Evolutionary conservation across 2,888 invertebrate genomes (phyloP), one percentile per base, ranked within the genome.

Genomic region (Chydorus sphaericus): DNA sequence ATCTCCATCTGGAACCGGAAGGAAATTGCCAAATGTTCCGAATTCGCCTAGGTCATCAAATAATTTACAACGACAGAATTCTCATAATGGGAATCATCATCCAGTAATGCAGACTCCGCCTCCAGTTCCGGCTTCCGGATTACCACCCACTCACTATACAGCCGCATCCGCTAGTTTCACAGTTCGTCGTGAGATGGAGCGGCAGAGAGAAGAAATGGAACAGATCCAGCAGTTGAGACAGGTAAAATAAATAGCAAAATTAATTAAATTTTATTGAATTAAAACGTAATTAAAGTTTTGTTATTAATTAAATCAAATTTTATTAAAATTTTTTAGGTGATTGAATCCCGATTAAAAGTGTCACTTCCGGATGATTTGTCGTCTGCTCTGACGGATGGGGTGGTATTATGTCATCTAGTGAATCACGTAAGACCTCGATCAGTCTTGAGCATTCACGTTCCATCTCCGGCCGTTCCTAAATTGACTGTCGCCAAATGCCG

Each of bases 401-500:
- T 94, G 55, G 88, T 94, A 61, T 75, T 94, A 59, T 94, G 94
- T 68, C 92, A 94, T 73, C 77, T 94, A 63, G 92, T 91, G 55
- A 94, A 94, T 71, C 86, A 89, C 72, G 86, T 94, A 64, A 79
- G 85, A 59, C 90, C 93, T 39, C 77, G 91, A 63, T 83, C 92
- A 53, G 92, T 94, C 57, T 87, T 85, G 61, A 90, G 89, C 65
- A 92, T 94, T 61, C 93, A 93, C 74, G 93, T 93, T 65, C 93
- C 93, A 60, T 90, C 89, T 62, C 85, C 89, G 51, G 86, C 87
- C 63, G 88, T 88, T 79, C 91, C 92, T 36, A 92, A 92, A 71
- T 71, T 94, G 63, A 88, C 92, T n/a, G 85, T 90, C 82, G 90
- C 93, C 39, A 81, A 93, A 65, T 92, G 92, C 75, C 78, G 92